Base-by-base conservation (phyloP, 2,888 invertebrate genomes). In the Papilio gigon region DNA sequence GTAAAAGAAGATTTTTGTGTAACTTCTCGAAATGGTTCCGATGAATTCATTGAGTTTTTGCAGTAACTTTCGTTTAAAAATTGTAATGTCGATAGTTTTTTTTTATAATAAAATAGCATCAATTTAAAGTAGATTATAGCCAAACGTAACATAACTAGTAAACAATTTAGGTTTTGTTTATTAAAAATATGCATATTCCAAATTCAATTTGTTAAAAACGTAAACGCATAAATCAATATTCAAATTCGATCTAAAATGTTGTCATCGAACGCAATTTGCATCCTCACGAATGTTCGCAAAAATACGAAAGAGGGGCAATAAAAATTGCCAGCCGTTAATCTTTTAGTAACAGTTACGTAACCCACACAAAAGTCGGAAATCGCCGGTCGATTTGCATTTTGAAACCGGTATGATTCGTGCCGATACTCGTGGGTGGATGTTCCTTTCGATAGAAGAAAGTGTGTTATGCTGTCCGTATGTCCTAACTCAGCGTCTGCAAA, bases 361-460 rank as follows among this genome's bases (percentile, higher is more conserved):
- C 78, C 30, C 30, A 75, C 77, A 83, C 80, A 82, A 82, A 85
- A 77, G 76, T 78, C 78, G 80, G 75, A 86, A 86, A 82, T 86
- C 85, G 85, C 86, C 85, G 83, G 85, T 85, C 85, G 84, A 76
- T 77, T 83, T 77, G 77, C 77, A 84, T 88, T 88, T 89, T 83
- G 84, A 82, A 89, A 89, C 88, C 85, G 85, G 85, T 84, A 84
- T 75, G 76, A 84, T 83, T 82, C 80, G 86, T 86, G 89, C 86
- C 89, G 84, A 86, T 88, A 83, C 77, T 78, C 81, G 89, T 80
- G 82, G 82, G 89, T 80, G 82, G 82, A 72, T 76, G 78, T 80
- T 85, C 88, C 82, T 88, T 88, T 88, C 84, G 85, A 87, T 86
- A 82, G 80, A 89, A 87, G 90, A 90, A 90, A 90, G 90, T 86